Evolutionary conservation across 1,140 invertebrate genomes (phyloP).

Genomic region (Eurosta solidaginis): DNA sequence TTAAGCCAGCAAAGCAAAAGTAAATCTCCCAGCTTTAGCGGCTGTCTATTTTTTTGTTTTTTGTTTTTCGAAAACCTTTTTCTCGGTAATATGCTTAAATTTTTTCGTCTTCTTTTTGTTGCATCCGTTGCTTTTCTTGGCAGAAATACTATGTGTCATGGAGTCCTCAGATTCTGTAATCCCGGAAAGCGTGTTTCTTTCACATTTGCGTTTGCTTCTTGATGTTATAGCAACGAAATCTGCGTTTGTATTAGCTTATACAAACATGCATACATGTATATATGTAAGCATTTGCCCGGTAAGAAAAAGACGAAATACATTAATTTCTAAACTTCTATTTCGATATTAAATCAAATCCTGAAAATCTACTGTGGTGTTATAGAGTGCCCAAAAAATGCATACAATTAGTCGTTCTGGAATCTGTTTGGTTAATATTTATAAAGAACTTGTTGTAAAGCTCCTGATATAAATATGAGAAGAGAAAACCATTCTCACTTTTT

Average conservation of each 20-base stretch:
- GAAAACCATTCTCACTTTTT: too few relatives aligned
- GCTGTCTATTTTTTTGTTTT: conserved; percentile 9
- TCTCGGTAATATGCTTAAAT: neutral
- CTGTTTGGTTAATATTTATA: too few relatives aligned
- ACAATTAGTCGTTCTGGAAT: too few relatives aligned
- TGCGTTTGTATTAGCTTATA: neutral
- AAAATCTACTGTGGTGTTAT: too few relatives aligned
- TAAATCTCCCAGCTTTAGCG: conserved; percentile 4
- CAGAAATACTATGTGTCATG: neutral
- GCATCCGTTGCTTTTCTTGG: neutral
- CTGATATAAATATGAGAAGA: too few relatives aligned
- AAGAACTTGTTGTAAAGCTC: too few relatives aligned
- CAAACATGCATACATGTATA: neutral
- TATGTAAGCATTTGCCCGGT: too few relatives aligned
- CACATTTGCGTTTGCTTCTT: neutral
- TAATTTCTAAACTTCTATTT: too few relatives aligned
- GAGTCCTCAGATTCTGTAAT: neutral
- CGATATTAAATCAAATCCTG: too few relatives aligned
- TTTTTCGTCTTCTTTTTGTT: neutral
- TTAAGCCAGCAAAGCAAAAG: conserved; percentile 19
- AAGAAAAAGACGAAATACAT: too few relatives aligned
- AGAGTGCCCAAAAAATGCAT: too few relatives aligned
- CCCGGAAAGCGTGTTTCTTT: conserved; percentile 12
- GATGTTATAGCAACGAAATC: neutral
- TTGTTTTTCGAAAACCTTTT: neutral